Evolutionary conservation across 1,140 invertebrate species (phyloP).

Genomic region (Calycopis cecrops): DNA sequence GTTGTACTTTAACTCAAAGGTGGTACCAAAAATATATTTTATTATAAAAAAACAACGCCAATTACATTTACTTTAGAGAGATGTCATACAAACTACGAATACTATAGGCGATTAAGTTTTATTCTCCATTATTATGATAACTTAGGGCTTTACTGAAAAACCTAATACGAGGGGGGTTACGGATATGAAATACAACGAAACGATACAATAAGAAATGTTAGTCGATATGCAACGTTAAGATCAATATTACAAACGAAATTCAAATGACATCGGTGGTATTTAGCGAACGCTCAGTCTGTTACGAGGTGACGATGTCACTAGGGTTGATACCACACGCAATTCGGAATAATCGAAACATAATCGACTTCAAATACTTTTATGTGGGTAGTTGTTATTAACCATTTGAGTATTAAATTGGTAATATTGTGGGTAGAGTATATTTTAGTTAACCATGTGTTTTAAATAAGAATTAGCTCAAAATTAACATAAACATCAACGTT

Average conservation of each 20-base stretch:
- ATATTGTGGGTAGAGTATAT: too few relatives aligned
- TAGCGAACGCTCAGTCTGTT: constrained; percentile 51
- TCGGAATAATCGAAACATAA: too few relatives aligned
- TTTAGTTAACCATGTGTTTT: too few relatives aligned
- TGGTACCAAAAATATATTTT: constrained; percentile 72
- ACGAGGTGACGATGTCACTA: constrained; percentile 35
- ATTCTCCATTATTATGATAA: constrained; percentile 53
- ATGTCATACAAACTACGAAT: constrained; percentile 52
- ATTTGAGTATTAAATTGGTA: too few relatives aligned
- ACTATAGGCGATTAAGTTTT: constrained; percentile 54
- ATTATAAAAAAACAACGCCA: constrained; percentile 66
- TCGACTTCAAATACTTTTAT: too few relatives aligned
- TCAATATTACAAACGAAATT: constrained; percentile 43
- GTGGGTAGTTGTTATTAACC: too few relatives aligned
- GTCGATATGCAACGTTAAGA: constrained; percentile 72
- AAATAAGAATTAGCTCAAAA: too few relatives aligned
- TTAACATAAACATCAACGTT: too few relatives aligned
- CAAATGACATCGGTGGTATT: constrained; percentile 70
- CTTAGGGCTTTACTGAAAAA: constrained; percentile 46
- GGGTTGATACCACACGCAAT: neutral
- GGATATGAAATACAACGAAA: constrained; percentile 68
- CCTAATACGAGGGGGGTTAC: constrained; percentile 57
- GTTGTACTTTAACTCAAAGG: constrained; percentile 74
- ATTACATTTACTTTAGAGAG: constrained; percentile 60
- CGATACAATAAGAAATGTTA: constrained; percentile 70